phyloP scores from a whole-genome alignment of 2,888 invertebrate genomes.

The Clivina fossor region DNA sequence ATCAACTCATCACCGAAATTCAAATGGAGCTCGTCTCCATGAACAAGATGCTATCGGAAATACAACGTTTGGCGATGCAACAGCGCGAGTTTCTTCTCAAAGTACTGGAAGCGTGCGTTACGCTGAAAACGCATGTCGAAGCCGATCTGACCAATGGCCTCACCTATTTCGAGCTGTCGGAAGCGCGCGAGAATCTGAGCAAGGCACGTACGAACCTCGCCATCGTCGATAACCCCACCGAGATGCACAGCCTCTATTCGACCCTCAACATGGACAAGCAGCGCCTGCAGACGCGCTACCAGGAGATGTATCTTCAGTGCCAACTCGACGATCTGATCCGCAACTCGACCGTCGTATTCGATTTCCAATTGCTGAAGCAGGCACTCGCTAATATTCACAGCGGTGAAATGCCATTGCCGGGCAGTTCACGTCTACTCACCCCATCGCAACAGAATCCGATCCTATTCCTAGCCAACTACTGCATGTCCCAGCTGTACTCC shows the following conservation, averaged over 20 bases:
- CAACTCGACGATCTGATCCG: slow-evolving; percentile 71
- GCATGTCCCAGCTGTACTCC: slow-evolving; percentile 72
- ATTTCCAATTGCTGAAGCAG: slow-evolving; percentile 67
- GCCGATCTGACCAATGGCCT: slow-evolving; percentile 70
- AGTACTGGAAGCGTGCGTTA: slow-evolving; percentile 72
- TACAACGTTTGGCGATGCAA: slow-evolving; percentile 69
- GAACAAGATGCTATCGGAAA: slow-evolving; percentile 69
- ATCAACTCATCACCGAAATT: slow-evolving; percentile 66
- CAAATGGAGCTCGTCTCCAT: slow-evolving; percentile 67
- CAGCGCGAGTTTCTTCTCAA: slow-evolving; percentile 73
- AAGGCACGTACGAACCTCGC: slow-evolving; percentile 63
- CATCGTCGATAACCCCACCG: slow-evolving; percentile 60
- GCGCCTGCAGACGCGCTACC: slow-evolving; percentile 66
- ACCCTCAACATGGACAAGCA: slow-evolving; percentile 67
- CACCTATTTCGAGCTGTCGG: slow-evolving; percentile 66
- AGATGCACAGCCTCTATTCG: slow-evolving; percentile 63
- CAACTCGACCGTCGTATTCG: slow-evolving; percentile 66
- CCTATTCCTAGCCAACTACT: slow-evolving; percentile 73
- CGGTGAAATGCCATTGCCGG: slow-evolving; percentile 56
- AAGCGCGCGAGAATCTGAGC: slow-evolving; percentile 64
- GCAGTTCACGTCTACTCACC: slow-evolving; percentile 48
- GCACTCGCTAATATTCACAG: slow-evolving; percentile 65
- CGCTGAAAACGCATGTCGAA: slow-evolving; percentile 74
- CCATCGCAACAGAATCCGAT: slow-evolving; percentile 66
- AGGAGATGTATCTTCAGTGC: slow-evolving; percentile 71